These are phyloP conservation scores for Heliangelus exortis DNA, from an alignment of 2,797 vertebrate genomes.

Conservation along the genomic window DNA sequence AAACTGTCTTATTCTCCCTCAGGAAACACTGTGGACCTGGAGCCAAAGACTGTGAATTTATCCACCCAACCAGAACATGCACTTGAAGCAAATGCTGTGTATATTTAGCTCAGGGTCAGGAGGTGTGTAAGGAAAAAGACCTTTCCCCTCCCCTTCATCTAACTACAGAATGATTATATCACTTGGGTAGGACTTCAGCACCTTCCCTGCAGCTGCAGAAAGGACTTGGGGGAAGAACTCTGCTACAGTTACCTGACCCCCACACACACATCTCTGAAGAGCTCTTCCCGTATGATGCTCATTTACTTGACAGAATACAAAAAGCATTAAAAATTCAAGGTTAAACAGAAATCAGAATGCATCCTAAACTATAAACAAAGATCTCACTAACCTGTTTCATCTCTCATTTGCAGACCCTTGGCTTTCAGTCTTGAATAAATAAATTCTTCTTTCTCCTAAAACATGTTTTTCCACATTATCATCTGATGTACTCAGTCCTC, in stretches of 20 bases:
- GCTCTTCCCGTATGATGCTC: not conserved
- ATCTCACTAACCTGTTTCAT: slow-evolving; percentile 84
- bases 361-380: slow-evolving; percentile 2
- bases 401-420: slow-evolving; percentile 80
- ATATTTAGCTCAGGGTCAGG: not conserved
- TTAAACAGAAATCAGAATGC: not conserved
- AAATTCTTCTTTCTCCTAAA: slow-evolving; percentile 92
- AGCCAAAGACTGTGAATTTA: not conserved
- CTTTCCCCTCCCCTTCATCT: not conserved
- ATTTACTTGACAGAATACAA: not conserved
- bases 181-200: not conserved
- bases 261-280: not conserved
- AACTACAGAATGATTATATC: not conserved
- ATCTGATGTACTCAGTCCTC: not conserved
- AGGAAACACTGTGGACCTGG: not conserved
- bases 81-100: not conserved
- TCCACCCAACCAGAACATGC: not conserved
- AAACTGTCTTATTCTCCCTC: not conserved
- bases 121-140: not conserved
- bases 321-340: not conserved
- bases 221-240: not conserved
- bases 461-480: slow-evolving; percentile 37
- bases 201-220: not conserved
- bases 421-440: slow-evolving; percentile 81
- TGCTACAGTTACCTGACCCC: not conserved